Evolutionary conservation across 2,113 vertebrate species (phyloP), one percentile per base, ranked within the genome.

Genomic region (Cynocephalus volans): DNA sequence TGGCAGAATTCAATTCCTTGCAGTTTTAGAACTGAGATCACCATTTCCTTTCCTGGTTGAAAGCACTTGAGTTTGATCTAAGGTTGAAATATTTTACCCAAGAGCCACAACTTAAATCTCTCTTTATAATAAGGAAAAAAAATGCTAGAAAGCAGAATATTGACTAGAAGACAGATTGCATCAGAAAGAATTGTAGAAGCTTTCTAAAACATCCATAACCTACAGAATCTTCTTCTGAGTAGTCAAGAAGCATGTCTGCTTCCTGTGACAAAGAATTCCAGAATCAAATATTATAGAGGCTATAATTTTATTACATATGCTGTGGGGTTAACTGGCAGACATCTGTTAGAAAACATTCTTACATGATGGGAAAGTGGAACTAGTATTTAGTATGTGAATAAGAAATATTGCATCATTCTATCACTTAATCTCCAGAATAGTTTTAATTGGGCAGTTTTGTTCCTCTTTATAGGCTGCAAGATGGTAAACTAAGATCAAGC

Each of bases 61-160:
- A 69, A 85, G 10, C 24, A 52, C 56, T 62, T 93, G 28, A 84
- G 17, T 85, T 41, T 79, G 23, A 65, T 56, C 41, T 92, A 95
- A 94, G 23, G 15, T 67, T 79, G 4, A 95, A 89, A 69, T 69
- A 85, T 75, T 92, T 89, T 79, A 52, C 72, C 19, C 60, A 56
- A 58, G 52, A 85, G 15, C 18, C 23, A 73, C 64, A 88, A 8
- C 15, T 76, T 70, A 96, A 89, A 75, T 85, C 23, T 70, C 56
- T 85, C 24, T 60, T 45, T 75, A 52, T 4, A 89, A 62, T 36
- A 31, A 48, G 36, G 1, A 36, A 50, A 8, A 14, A 11, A 84
- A 84, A 84, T 75, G n/a, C 58, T 69, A 64, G 67, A 95, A 96
- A 88, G 69, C 50, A 89, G 21, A 69, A 58, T 80, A 88, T 31